phyloP scores from a whole-genome alignment of 2,888 invertebrate species.

The Bursaphelenchus okinawaensis region DNA sequence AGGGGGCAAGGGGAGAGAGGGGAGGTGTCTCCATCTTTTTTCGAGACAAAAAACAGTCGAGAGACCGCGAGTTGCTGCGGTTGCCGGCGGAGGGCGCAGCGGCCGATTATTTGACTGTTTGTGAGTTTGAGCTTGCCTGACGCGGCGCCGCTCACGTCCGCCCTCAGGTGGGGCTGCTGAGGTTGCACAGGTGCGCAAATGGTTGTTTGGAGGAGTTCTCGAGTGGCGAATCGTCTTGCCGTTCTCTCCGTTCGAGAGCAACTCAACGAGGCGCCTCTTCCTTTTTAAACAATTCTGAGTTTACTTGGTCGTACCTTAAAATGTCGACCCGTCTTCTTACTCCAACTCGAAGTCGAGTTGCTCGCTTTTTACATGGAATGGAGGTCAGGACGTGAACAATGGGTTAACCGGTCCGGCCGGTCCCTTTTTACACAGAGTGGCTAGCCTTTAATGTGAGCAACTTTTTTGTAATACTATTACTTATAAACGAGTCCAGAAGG shows the following conservation, averaged over 20 bases:
- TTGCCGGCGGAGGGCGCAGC: not conserved
- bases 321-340: no score
- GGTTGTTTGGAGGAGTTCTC: not conserved
- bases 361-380: not conserved
- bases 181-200: not conserved
- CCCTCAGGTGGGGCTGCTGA: not conserved
- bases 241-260: constrained; percentile 1
- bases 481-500: not conserved
- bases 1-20: not conserved
- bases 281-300: not conserved
- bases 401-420: not conserved
- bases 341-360: not conserved
- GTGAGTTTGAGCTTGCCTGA: not conserved
- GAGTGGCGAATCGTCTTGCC: not conserved
- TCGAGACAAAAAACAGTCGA: not conserved
- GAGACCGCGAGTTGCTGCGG: not conserved
- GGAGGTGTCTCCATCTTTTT: not conserved
- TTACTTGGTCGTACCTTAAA: not conserved
- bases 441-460: not conserved
- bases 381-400: not conserved
- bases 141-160: not conserved
- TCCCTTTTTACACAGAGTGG: no score
- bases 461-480: not conserved
- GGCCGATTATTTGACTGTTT: not conserved
- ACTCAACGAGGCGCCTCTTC: not conserved